Percentiles rank a stretch among this genome's conserved stretches.
phyloP scores from a whole-genome alignment of 2,113 vertebrate genomes.

The Hydropotes inermis region DNA sequence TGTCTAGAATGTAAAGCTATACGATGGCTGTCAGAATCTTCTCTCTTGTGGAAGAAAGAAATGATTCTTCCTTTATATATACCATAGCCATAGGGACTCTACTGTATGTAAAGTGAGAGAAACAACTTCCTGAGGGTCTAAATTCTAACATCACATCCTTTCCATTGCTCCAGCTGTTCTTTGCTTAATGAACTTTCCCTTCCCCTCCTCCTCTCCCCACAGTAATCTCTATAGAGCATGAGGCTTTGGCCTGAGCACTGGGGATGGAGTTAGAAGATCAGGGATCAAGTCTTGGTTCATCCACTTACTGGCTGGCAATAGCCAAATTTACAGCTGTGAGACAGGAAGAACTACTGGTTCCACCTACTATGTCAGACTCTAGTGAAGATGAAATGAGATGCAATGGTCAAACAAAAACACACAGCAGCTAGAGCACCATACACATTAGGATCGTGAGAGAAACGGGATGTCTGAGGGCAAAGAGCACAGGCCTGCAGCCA shows the following conservation, averaged over 20 bases:
- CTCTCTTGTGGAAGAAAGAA: background rate
- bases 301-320: background rate
- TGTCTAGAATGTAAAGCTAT: background rate
- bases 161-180: background rate
- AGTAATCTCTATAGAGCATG: background rate
- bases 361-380: background rate
- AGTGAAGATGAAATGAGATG: background rate
- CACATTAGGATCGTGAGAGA: background rate
- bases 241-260: background rate
- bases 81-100: background rate
- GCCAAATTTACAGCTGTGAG: background rate
- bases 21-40: background rate
- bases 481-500: background rate
- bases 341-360: background rate
- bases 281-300: background rate
- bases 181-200: background rate
- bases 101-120: background rate
- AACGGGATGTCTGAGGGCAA: background rate
- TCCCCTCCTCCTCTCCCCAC: no score
- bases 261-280: background rate
- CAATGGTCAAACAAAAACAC: background rate
- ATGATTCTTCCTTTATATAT: background rate
- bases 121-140: background rate
- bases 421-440: rapidly evolving
- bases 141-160: background rate